Evolutionary conservation across 2,888 invertebrate species (phyloP).

Genomic region (Chrysina gloriosa): DNA sequence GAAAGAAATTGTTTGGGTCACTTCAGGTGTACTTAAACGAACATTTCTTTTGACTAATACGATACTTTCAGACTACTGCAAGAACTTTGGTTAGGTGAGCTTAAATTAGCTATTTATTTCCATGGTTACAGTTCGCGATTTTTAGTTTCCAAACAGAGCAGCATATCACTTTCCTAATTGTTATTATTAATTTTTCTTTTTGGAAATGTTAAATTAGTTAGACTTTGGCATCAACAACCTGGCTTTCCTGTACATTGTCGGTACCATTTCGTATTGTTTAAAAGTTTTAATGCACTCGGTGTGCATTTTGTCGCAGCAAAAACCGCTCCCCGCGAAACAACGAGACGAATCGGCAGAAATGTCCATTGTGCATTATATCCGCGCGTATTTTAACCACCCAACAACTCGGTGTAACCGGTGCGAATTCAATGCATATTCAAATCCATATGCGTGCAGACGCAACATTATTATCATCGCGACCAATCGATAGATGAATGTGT

Average conservation of each 20-base stretch:
- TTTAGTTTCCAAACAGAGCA: too few species aligned
- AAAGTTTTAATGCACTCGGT: not conserved
- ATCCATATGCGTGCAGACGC: conserved; percentile 41
- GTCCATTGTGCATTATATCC: conserved; percentile 14
- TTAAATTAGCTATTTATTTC: too few species aligned
- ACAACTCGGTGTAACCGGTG: not conserved
- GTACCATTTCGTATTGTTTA: not conserved
- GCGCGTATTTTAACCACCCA: conserved; percentile 4
- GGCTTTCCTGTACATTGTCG: not conserved
- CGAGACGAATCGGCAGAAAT: conserved; percentile 19
- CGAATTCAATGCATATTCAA: conserved; percentile 48
- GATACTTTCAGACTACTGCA: too few species aligned
- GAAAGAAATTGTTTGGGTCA: too few species aligned
- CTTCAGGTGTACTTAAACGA: too few species aligned
- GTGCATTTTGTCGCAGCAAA: not conserved
- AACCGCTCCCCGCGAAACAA: conserved; percentile 1
- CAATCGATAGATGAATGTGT: conserved; percentile 50
- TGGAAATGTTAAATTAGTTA: not conserved
- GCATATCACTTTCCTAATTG: too few species aligned
- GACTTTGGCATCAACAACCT: not conserved
- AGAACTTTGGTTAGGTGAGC: too few species aligned
- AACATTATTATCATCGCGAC: conserved; percentile 43
- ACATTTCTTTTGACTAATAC: too few species aligned
- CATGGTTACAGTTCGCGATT: too few species aligned
- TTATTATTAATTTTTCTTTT: too few species aligned